A percentile compares a stretch with the other conserved stretches of the same genome.
These are phyloP conservation scores for Harpagoxenus sublaevis DNA, from an alignment of 2,888 invertebrate species.

Conservation along the genomic window DNA sequence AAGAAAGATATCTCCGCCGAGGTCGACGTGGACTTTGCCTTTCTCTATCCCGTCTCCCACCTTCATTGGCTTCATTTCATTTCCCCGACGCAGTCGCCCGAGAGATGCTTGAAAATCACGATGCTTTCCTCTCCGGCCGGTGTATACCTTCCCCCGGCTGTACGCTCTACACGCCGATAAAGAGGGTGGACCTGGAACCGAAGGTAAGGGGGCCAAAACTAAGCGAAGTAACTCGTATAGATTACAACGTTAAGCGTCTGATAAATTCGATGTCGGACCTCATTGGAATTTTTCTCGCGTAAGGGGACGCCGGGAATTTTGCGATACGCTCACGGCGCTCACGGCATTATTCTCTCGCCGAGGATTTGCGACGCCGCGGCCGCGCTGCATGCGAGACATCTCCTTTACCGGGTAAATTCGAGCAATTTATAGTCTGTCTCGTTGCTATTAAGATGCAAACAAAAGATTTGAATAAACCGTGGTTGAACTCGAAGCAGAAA, in stretches of 20 bases:
- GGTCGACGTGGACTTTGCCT: neutral
- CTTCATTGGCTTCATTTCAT: slow-evolving; percentile 14
- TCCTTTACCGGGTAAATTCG: neutral
- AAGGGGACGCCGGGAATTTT: neutral
- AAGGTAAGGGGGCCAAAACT: neutral
- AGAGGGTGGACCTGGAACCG: neutral
- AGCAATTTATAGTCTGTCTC: neutral
- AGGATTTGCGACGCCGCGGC: neutral
- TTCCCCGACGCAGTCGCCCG: neutral
- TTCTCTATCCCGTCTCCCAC: neutral
- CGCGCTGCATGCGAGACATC: neutral
- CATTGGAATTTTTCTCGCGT: slow-evolving; percentile 38
- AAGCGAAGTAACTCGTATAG: slow-evolving; percentile 14
- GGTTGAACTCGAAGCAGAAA: neutral
- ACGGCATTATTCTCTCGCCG: neutral
- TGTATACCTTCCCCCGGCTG: neutral
- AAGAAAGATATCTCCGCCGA: slow-evolving; percentile 12
- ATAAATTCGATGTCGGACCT: slow-evolving; percentile 32
- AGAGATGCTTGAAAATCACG: slow-evolving; percentile 25
- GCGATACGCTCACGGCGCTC: neutral
- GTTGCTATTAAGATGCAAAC: neutral
- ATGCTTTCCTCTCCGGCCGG: neutral
- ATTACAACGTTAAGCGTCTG: slow-evolving; percentile 35
- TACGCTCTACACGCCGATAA: neutral
- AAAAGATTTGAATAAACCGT: neutral